Evolutionary conservation across 2,888 invertebrate genomes (phyloP), one percentile per base, ranked within the genome.

Genomic region (Lithophane semibrunnea): DNA sequence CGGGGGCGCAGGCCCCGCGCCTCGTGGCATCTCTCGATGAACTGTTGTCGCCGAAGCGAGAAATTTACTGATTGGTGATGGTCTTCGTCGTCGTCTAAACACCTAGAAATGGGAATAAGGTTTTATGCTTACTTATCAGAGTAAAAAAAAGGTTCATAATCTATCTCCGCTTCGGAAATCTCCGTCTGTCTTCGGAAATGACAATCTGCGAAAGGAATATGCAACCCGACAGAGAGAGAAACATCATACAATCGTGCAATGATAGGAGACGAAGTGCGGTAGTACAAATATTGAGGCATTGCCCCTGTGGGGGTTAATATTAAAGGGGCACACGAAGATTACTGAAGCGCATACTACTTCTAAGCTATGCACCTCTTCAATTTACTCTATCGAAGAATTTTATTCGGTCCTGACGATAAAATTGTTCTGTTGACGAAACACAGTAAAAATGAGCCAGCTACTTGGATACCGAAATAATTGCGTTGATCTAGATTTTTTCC

Each of bases 21-120:
- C 85, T 96, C 96, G 92, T 95, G 94, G 86, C 97, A 97, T 94
- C 96, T 89, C 92, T 97, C 96, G 78, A 96, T 94, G 90, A 97
- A 95, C 92, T 96, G 96, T 64, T 95, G 94, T 44, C 96, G 93
- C 0, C 96, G 94, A 56, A 94, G 91, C 21, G 95, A 93, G 83
- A 96, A 92, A n/a, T 94, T 92, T 9, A 94, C 90, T 77, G 86
- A 72, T 65, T 89, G 83, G 60, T 92, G 91, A 70, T 91, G 92
- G 70, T 91, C 91, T 65, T 95, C 94, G 81, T 95, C 94, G 77
- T 94, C 94, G 91, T 95, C 95, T 73, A 95, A 85, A 81, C 95
- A 96, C 93, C 96, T 95, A 87, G 29, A 86, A 83, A 9, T 37
- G 1, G 24, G 29, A 47, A 54, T 21, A 0, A 29, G 16, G 8